Evolutionary conservation across 2,797 vertebrate genomes (phyloP), one percentile per base, ranked within the genome.

Genomic region (Acanthopagrus latus): DNA sequence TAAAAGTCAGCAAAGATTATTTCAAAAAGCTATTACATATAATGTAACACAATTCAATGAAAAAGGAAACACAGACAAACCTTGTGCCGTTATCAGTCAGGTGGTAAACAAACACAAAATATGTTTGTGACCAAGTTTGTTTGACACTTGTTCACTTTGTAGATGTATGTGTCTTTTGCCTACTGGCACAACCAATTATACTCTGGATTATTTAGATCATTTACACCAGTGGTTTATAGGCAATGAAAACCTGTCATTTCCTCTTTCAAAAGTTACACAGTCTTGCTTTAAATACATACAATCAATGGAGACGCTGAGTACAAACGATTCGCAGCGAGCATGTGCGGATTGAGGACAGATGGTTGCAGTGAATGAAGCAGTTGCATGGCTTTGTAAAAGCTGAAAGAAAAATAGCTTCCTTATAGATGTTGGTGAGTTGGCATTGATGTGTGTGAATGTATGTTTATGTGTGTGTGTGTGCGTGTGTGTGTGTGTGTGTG

Each of bases 271-370:
- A 60, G 63, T 70, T 41, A 44, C 33, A 41, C 13, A 33, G 38
- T 85, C 43, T 72, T 2, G 3, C 14, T 83, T 78, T 74, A 57
- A 80, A 82, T 55, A 7, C 69, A 55, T 48, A 64, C 65, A 80
- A 64, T 57, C 18, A 54, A 44, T 54, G 3, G 59, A 50, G 64
- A 76, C 59, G 52, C 59, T 21, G 50, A 18, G 27, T 78, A 7
- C 55, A 43, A 76, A 83, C 74, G 79, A 80, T 75, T 81, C 57
- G 38, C 72, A 52, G 75, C 56, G 62, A 65, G 75, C 44, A 51
- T 86, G 71, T 81, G 76, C 16, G n/a, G 72, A 76, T 81, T 86
- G 84, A 74, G 89, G 85, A 86, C 93, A 93, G 91, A 92, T 93
- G 91, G 91, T 76, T 88, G 62, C 69, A 81, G 64, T 87, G 71